Evolutionary conservation across 2,797 vertebrate species (phyloP).

Genomic region (Mormyrops attenuatus): DNA sequence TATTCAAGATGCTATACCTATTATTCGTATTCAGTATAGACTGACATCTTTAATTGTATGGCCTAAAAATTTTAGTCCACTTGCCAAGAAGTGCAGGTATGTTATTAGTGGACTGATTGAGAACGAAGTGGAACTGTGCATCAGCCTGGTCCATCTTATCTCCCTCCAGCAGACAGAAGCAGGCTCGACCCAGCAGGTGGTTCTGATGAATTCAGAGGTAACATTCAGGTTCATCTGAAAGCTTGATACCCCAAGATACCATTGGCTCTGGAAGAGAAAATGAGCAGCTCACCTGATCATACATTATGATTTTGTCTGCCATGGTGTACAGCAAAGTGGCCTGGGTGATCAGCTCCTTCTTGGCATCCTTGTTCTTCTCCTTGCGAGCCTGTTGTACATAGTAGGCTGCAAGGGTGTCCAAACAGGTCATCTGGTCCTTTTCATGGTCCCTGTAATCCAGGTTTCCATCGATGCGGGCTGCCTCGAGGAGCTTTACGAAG

Average conservation of each 20-base stretch:
- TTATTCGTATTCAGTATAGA: neutral
- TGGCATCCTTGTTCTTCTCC: slow-evolving; percentile 98
- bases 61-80: slow-evolving; percentile 19
- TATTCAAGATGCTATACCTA: neutral
- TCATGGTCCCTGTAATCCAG: slow-evolving; percentile 97
- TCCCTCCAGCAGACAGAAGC: slow-evolving; percentile 95
- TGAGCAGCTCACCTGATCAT: slow-evolving; percentile 82
- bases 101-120: slow-evolving; percentile 98
- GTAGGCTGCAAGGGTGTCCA: slow-evolving; percentile 94
- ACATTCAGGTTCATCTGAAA: neutral
- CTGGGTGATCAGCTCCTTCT: slow-evolving; percentile 98
- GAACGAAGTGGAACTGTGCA: slow-evolving; percentile 97
- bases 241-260: neutral
- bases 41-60: neutral
- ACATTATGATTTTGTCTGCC: slow-evolving; percentile 99
- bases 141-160: slow-evolving; percentile 99
- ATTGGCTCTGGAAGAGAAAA: neutral
- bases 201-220: slow-evolving; percentile 66
- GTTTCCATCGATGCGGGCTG: slow-evolving; percentile 96
- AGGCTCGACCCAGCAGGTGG: slow-evolving; percentile 96
- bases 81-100: slow-evolving; percentile 93
- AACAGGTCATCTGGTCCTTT: slow-evolving; percentile 98
- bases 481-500: slow-evolving; percentile 95
- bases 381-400: slow-evolving; percentile 97
- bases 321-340: slow-evolving; percentile 95